These are phyloP conservation scores for Rhabdomys dilectus DNA, from an alignment of 2,113 vertebrate species.

Conservation along the genomic window DNA sequence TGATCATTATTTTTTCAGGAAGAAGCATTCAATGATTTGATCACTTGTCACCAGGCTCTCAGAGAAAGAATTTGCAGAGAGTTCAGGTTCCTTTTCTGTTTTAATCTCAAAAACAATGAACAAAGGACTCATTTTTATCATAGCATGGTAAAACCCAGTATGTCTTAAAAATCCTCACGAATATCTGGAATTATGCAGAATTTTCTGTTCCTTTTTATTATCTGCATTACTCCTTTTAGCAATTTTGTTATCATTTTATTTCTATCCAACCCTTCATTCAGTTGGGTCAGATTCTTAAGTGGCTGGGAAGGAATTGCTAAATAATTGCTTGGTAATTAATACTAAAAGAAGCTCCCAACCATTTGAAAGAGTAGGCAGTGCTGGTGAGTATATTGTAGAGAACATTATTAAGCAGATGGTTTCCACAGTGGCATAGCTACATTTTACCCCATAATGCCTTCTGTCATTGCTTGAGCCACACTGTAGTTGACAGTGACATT, in stretches of 20 bases:
- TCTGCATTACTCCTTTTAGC: background rate
- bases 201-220: conserved; percentile 54
- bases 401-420: conserved; percentile 68
- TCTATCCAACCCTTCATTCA: background rate
- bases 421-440: conserved; percentile 59
- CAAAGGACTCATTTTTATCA: conserved; percentile 80
- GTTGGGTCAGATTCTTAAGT: background rate
- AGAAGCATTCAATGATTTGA: conserved; percentile 88
- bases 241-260: background rate
- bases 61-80: conserved; percentile 86
- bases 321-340: background rate
- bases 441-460: conserved; percentile 50
- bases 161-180: conserved; percentile 72
- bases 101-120: conserved; percentile 86
- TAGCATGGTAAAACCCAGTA: conserved; percentile 64
- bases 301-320: background rate
- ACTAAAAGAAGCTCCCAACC: conserved; percentile 1
- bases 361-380: background rate
- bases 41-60: conserved; percentile 88
- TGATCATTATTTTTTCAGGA: conserved; percentile 88
- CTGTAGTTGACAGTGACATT: conserved; percentile 53
- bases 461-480: conserved; percentile 46
- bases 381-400: conserved; percentile 17
- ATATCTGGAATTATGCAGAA: conserved; percentile 73
- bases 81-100: conserved; percentile 85